A percentile compares a stretch with the other conserved stretches of the same genome.
These are phyloP conservation scores for Anguilla rostrata DNA, from an alignment of 2,113 vertebrate genomes.

Conservation along the genomic window DNA sequence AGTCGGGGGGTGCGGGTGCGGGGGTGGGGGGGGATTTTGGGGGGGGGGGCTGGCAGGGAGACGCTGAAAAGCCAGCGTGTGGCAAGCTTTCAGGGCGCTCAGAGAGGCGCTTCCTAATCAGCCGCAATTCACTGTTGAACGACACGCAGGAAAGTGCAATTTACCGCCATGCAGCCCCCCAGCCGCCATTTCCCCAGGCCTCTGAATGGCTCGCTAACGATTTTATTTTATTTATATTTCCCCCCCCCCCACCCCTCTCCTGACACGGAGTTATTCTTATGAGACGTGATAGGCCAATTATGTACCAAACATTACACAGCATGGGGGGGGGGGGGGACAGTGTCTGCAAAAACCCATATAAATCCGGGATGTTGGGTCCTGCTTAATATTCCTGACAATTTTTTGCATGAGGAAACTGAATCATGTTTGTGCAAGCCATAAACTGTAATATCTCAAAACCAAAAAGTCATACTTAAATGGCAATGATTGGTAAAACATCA, in stretches of 20 bases:
- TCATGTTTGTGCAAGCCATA: neutral
- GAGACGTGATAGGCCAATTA: neutral
- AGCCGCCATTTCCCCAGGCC: neutral
- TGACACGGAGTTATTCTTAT: neutral
- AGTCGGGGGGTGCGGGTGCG: neutral
- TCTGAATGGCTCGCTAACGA: neutral
- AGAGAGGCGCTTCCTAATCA: neutral
- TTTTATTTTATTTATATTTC: neutral
- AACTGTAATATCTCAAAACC: neutral
- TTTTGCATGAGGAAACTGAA: neutral
- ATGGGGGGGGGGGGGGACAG: too few relatives aligned
- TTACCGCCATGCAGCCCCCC: neutral
- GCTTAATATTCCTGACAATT: neutral
- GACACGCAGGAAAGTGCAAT: neutral
- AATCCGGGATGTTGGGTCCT: neutral
- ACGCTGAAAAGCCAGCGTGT: neutral
- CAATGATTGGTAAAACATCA: neutral
- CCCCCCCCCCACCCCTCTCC: neutral
- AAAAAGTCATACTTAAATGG: too few relatives aligned
- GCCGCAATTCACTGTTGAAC: conserved; percentile 11
- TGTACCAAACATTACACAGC: neutral
- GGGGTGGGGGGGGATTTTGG: neutral
- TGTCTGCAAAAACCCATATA: neutral
- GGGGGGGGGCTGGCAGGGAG: neutral
- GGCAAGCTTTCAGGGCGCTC: neutral